Base-by-base conservation (phyloP, 2,113 vertebrate species). In the Ardeotis arabs region DNA sequence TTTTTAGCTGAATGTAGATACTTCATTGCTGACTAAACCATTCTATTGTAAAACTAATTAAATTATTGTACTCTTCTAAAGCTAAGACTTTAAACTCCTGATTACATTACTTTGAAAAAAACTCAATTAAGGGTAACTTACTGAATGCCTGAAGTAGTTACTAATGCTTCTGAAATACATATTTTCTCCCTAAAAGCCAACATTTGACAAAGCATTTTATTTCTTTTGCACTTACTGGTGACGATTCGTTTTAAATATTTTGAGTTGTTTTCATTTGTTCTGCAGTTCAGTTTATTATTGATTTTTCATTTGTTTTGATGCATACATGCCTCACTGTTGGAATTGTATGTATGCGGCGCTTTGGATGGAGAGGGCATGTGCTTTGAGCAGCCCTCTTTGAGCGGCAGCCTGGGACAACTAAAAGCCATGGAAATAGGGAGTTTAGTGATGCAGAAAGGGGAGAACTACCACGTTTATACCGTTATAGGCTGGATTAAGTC, bases 21-120 rank as follows among this genome's bases (percentile, higher is more conserved):
- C n/a, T 80, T 64, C 39, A 72, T 58, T 89, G 92, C 96, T 96
- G 96, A 96, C 84, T 92, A 87, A 91, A 77, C 55, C n/a, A 52
- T 87, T 93, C 66, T 73, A 47, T 47, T 80, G 45, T 85, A 93
- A 95, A 93, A 92, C 33, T 76, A 95, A 96, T 97, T 95, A 93
- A 95, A 92, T 63, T 33, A 73, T 29, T 79, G 66, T 63, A 29
- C 24, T 87, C 27, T 89, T 85, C 55, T 47, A 80, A 90, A 91
- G 89, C 29, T 50, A 66, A 87, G 70, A 53, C 70, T 91, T 96
- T 63, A 87, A 84, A 94, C 3, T 93, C 18, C 41, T 82, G 66
- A 93, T 95, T 76, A 62, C 44, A 83, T 59, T 73, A 63, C 31
- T 95, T 89, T 14, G 23, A 39, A 64, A 74, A 84, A 93, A 33